Conservation (phyloP, 2,888 invertebrate species). For the Alsophila aescularia region DNA sequence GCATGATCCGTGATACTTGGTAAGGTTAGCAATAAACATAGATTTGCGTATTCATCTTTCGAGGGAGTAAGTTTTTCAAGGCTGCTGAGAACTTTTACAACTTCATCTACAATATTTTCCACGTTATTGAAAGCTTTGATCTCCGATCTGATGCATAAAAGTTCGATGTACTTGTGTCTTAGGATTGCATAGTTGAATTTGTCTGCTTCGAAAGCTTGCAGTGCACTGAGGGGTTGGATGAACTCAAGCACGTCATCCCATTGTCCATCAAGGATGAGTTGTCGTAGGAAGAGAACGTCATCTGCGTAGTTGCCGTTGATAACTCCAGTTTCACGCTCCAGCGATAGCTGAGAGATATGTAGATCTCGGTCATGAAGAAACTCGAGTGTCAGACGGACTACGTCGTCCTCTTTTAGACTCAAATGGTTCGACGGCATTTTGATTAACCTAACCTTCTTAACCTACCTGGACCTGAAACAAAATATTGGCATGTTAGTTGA, state of each 20-base stretch:
- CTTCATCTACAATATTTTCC: slow-evolving; percentile 96
- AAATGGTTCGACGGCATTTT: slow-evolving; percentile 93
- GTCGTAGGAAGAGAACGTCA: slow-evolving; percentile 96
- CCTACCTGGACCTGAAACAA: slow-evolving; percentile 66
- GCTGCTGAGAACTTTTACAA: slow-evolving; percentile 95
- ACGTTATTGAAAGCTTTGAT: slow-evolving; percentile 93
- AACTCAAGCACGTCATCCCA: slow-evolving; percentile 99
- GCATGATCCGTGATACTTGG: slow-evolving; percentile 96
- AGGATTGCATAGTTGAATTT: slow-evolving; percentile 94
- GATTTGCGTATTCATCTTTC: slow-evolving; percentile 96
- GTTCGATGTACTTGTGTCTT: slow-evolving; percentile 96
- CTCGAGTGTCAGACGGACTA: slow-evolving; percentile 92
- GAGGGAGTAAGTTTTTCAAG: slow-evolving; percentile 95
- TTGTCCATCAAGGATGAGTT: slow-evolving; percentile 97
- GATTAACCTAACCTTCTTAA: slow-evolving; percentile 38
- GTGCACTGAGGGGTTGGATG: slow-evolving; percentile 94
- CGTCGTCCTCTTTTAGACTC: slow-evolving; percentile 94
- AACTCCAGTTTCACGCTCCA: slow-evolving; percentile 97
- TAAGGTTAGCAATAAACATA: slow-evolving; percentile 95
- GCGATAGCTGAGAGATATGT: slow-evolving; percentile 94
- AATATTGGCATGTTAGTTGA: not conserved
- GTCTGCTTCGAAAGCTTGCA: slow-evolving; percentile 92
- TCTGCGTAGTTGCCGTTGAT: slow-evolving; percentile 97
- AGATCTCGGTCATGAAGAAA: slow-evolving; percentile 95
- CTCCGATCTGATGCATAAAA: slow-evolving; percentile 97